Evolutionary conservation across 1,140 invertebrate species (phyloP), one percentile per base, ranked within the genome.

Genomic region (Achatina immaculata): DNA sequence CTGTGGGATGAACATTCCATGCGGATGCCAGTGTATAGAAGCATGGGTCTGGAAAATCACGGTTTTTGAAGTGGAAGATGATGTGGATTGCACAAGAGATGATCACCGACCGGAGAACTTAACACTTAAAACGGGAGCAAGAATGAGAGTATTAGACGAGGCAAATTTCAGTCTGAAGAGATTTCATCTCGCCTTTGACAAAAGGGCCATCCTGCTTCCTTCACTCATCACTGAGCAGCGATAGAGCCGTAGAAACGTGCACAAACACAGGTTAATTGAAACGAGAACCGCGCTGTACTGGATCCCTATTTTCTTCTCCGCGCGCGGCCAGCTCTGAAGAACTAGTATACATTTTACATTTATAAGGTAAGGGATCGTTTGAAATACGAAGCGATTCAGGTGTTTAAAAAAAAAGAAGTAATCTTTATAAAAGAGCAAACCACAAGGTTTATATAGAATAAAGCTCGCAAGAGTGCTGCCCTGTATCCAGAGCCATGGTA

Each of bases 81-180:
- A 62, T 31, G 9, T 62, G 58, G 28, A 28, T 62, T 62, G 31
- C 58, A 62, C 58, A 62, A 62, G 58, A 6, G 4, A 16, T 62
- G 58, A 62, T 31, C 58, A 62, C n/a, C 58, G n/a, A 62, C 58
- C 58, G 31, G 58, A 62, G 58, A 62, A 28, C n/a, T 34, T 28
- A n/a, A 62, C 28, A 62, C 58, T 62, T 31, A 62, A 62, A 31
- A 28, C 28, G 58, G 6, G 11, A 19, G 31, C 28, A 28, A 62
- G 58, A 62, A 62, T 62, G 58, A 62, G 19, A 62, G 58, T 28
- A 62, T 62, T 62, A 62, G 58, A 62, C 31, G 58, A 62, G 58
- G 58, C 58, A 62, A 62, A 62, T 62, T 62, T 62, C 58, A 62
- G 58, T 16, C 28, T 62, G 58, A 34, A 62, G 58, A 62, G 58